Evolutionary conservation across 1,140 invertebrate genomes (phyloP).

Genomic region (Leptopilina boulardi): DNA sequence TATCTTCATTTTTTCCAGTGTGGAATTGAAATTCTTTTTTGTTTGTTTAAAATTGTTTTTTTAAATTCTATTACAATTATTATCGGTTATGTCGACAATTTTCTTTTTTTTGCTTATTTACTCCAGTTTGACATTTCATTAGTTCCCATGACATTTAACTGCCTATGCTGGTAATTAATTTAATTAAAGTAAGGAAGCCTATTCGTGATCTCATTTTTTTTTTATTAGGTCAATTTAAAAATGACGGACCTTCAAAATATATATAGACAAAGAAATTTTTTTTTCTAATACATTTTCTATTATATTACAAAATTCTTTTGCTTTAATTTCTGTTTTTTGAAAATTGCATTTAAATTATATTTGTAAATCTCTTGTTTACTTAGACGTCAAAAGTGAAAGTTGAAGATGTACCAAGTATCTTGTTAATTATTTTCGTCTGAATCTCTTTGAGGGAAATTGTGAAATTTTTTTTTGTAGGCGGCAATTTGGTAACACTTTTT

Average conservation of each 20-base stretch:
- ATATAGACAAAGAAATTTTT: too few species aligned
- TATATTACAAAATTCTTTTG: too few species aligned
- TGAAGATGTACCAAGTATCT: background rate
- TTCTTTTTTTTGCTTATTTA: background rate
- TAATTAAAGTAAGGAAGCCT: background rate
- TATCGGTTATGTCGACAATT: background rate
- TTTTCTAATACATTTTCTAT: too few species aligned
- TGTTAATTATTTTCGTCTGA: background rate
- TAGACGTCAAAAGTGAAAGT: background rate
- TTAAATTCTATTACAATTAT: background rate
- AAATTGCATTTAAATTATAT: background rate
- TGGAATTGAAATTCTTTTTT: background rate
- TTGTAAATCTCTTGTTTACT: background rate
- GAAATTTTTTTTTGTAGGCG: background rate
- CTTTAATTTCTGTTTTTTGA: background rate
- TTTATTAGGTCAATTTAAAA: conserved; percentile 3
- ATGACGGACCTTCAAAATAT: background rate
- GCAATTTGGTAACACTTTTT: background rate
- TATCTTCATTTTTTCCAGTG: background rate
- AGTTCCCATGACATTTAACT: conserved; percentile 17
- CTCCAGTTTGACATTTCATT: conserved; percentile 25
- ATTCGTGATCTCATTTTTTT: background rate
- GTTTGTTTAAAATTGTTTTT: background rate
- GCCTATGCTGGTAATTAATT: background rate
- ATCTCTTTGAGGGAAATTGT: background rate